A percentile compares a stretch with the other conserved stretches of the same genome.
These are phyloP conservation scores for Polietes domitor DNA, from an alignment of 2,888 invertebrate genomes.

Conservation along the genomic window DNA sequence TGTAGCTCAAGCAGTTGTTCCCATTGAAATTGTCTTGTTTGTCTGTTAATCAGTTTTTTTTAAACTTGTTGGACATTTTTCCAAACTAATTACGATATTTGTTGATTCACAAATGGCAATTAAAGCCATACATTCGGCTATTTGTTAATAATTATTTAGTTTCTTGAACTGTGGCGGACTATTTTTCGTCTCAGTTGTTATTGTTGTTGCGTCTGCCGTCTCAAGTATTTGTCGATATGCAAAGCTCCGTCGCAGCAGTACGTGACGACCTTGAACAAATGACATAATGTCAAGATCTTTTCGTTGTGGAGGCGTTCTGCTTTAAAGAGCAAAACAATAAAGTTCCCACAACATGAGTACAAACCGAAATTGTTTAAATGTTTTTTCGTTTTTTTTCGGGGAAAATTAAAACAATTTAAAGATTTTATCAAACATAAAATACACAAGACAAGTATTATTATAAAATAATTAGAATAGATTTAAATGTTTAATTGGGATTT, in stretches of 20 bases:
- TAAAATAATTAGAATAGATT: slow-evolving; percentile 30
- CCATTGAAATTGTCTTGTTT: neutral
- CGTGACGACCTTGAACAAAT: slow-evolving; percentile 80
- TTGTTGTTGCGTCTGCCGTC: neutral
- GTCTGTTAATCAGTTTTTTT: neutral
- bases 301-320: slow-evolving; percentile 39
- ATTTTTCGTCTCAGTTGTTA: neutral
- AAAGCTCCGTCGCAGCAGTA: slow-evolving; percentile 80
- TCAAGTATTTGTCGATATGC: neutral
- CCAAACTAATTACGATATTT: neutral
- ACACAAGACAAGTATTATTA: neutral
- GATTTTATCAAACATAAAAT: slow-evolving; percentile 22
- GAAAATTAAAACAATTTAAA: slow-evolving; percentile 14
- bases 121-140: neutral
- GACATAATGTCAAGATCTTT: slow-evolving; percentile 33
- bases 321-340: slow-evolving; percentile 13
- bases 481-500: neutral
- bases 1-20: neutral
- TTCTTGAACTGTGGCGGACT: slow-evolving; percentile 76
- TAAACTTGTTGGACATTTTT: neutral
- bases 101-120: neutral
- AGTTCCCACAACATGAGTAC: neutral
- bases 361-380: neutral
- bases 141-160: slow-evolving; percentile 34
- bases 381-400: neutral